Percentiles rank a stretch among this genome's conserved stretches.
These are phyloP conservation scores for Ophonus ardosiacus DNA, from an alignment of 2,888 invertebrate genomes.

Conservation along the genomic window DNA sequence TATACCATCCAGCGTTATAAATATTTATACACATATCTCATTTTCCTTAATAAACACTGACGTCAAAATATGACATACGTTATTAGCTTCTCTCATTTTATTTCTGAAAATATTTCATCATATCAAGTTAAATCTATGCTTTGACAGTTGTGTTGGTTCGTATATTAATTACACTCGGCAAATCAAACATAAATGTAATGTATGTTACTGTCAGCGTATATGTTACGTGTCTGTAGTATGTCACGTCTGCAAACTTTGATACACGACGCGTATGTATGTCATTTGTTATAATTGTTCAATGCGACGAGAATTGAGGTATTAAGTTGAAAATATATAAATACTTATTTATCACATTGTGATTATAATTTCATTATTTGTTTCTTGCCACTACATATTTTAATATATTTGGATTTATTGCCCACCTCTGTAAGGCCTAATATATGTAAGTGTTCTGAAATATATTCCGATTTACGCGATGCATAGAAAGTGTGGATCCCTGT, in stretches of 20 bases:
- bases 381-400: too few species aligned
- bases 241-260: slow-evolving; percentile 13
- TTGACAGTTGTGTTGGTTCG: slow-evolving; percentile 17
- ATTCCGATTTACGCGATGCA: not conserved
- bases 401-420: too few species aligned
- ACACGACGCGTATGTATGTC: not conserved
- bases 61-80: slow-evolving; percentile 30
- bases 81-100: not conserved
- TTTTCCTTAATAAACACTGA: slow-evolving; percentile 7
- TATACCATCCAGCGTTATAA: not conserved
- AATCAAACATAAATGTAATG: not conserved
- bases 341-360: too few species aligned
- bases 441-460: not conserved
- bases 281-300: slow-evolving; percentile 1
- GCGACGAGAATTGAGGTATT: not conserved
- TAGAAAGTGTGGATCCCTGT: not conserved
- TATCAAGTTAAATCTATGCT: slow-evolving; percentile 3
- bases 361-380: too few species aligned
- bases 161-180: slow-evolving; percentile 14
- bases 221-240: not conserved
- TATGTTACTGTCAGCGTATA: slow-evolving; percentile 7
- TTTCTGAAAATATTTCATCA: slow-evolving; percentile 30
- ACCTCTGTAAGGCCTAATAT: not conserved
- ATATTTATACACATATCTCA: slow-evolving; percentile 3
- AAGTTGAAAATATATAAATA: too few species aligned